These are phyloP conservation scores for Hylaeus volcanicus DNA, from an alignment of 1,140 invertebrate genomes.

Conservation along the genomic window DNA sequence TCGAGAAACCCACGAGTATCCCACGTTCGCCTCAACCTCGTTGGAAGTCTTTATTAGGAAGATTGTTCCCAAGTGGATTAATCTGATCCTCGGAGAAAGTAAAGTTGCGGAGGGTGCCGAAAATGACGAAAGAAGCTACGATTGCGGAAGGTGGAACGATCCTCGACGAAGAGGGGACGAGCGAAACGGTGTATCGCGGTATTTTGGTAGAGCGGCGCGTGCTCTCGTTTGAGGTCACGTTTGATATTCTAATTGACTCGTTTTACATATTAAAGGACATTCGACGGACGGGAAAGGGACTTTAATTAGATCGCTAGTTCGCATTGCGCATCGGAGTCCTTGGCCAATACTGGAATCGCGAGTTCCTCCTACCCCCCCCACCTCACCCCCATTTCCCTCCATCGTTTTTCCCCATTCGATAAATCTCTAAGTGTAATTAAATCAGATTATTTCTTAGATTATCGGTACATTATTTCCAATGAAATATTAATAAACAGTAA, in stretches of 20 bases:
- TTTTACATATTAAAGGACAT: slow-evolving; percentile 75
- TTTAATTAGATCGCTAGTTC: slow-evolving; percentile 67
- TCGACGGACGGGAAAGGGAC: slow-evolving; percentile 63
- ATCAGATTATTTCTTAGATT: no score
- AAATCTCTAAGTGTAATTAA: no score
- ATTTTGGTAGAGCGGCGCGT: slow-evolving; percentile 59
- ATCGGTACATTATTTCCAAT: no score
- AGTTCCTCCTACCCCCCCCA: not conserved
- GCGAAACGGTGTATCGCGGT: slow-evolving; percentile 33
- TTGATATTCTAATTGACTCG: slow-evolving; percentile 75
- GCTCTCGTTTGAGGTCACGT: slow-evolving; percentile 69
- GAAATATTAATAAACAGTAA: no score
- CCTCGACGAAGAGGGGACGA: not conserved
- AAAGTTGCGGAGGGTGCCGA: not conserved
- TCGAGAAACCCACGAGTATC: no score
- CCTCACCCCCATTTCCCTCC: not conserved
- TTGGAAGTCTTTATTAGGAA: not conserved
- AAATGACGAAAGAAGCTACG: slow-evolving; percentile 47
- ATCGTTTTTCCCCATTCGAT: not conserved
- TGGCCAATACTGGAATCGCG: not conserved
- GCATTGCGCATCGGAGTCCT: slow-evolving; percentile 42
- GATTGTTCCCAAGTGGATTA: not conserved
- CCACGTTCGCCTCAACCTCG: no score
- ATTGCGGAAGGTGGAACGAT: slow-evolving; percentile 43
- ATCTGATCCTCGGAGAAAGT: not conserved